Conservation (phyloP, 1,140 invertebrate genomes). For the Ruditapes philippinarum region DNA sequence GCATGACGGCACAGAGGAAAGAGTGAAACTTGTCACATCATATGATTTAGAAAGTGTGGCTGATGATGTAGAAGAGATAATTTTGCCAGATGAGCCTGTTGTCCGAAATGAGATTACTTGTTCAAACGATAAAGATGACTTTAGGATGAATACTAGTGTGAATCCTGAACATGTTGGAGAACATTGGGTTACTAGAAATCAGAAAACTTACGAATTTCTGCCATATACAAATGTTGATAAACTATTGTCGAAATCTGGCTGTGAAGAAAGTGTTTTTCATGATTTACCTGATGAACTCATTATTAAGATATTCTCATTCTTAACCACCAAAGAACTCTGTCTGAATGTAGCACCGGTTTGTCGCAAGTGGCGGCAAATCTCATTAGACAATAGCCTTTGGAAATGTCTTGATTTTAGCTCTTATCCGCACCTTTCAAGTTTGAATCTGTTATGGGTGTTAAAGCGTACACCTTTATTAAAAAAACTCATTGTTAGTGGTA, state of each 20-base stretch:
- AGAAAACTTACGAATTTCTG: neutral
- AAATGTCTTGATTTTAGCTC: conserved; percentile 50
- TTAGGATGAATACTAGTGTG: neutral
- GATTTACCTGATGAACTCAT: conserved; percentile 48
- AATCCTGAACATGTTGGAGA: neutral
- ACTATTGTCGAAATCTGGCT: neutral
- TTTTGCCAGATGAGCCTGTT: neutral
- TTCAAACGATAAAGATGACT: neutral
- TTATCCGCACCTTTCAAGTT: conserved; percentile 18
- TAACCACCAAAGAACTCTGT: conserved; percentile 48
- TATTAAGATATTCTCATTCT: conserved; percentile 53
- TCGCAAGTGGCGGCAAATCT: conserved; percentile 42
- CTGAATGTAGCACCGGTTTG: conserved; percentile 46
- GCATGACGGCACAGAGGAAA: neutral
- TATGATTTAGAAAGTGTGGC: neutral
- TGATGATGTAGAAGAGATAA: neutral
- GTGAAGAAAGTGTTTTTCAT: conserved; percentile 31
- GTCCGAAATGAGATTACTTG: neutral
- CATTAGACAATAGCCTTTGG: conserved; percentile 51
- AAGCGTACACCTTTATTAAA: conserved; percentile 10
- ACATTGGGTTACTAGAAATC: neutral
- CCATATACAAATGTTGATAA: conserved; percentile 6
- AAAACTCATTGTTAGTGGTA: conserved; percentile 20
- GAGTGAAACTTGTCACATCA: neutral
- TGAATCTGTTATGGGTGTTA: conserved; percentile 42